These are phyloP conservation scores for Ichneumoninae sp. DNA, from an alignment of 2,888 invertebrate genomes.

Conservation along the genomic window DNA sequence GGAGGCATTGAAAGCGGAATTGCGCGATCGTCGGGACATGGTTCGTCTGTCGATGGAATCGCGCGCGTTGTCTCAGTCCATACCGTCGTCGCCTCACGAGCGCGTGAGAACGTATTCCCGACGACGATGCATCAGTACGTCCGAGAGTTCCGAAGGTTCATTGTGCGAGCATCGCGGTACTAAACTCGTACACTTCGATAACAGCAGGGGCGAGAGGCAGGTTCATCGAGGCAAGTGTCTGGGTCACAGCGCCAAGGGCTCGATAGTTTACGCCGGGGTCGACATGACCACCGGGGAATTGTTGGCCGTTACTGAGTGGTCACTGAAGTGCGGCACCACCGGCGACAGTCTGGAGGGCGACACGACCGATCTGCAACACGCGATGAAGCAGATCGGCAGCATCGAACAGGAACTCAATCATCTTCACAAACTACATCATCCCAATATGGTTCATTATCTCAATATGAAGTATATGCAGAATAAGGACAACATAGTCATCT, in stretches of 20 bases:
- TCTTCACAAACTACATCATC: conserved; percentile 89
- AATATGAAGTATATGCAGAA: conserved; percentile 88
- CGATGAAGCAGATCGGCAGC: conserved; percentile 87
- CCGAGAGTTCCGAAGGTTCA: conserved; percentile 86
- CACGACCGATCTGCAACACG: conserved; percentile 78
- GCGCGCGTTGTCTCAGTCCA: conserved; percentile 74
- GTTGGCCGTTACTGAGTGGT: conserved; percentile 92
- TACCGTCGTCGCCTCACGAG: conserved; percentile 81
- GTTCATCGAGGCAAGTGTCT: conserved; percentile 92
- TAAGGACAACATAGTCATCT: conserved; percentile 88
- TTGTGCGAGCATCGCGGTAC: conserved; percentile 87
- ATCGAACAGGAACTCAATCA: conserved; percentile 93
- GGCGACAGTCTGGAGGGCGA: conserved; percentile 64
- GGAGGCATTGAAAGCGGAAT: conserved; percentile 90
- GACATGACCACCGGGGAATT: conserved; percentile 90
- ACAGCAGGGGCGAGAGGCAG: conserved; percentile 86
- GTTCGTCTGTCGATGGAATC: conserved; percentile 72
- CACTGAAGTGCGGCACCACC: conserved; percentile 82
- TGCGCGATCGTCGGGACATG: conserved; percentile 85
- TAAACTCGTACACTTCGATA: conserved; percentile 86
- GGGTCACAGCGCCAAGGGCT: conserved; percentile 91
- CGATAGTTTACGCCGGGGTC: conserved; percentile 91
- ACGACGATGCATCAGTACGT: conserved; percentile 85
- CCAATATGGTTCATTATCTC: conserved; percentile 90
- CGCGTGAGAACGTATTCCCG: conserved; percentile 78